A percentile compares a stretch with the other conserved stretches of the same genome.
Evolutionary conservation across 1,140 invertebrate species (phyloP).

Genomic region (Drosophila miranda): DNA sequence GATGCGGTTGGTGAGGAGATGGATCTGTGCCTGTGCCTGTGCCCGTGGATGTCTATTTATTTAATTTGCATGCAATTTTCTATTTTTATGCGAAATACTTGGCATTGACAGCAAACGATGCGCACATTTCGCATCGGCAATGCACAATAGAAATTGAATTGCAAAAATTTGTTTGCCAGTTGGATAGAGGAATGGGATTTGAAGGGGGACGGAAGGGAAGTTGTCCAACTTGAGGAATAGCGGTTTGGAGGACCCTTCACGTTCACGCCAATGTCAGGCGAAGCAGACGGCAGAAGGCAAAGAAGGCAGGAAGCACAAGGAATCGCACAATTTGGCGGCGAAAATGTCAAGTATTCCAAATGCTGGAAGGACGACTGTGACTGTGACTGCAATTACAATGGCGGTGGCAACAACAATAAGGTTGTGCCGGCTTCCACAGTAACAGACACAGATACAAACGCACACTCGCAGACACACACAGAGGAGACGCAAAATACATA

Average conservation of each 20-base stretch:
- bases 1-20: background rate
- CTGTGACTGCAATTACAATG: constrained; percentile 69
- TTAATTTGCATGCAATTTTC: constrained; percentile 81
- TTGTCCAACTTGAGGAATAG: constrained; percentile 31
- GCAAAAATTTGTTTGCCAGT: constrained; percentile 78
- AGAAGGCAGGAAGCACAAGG: constrained; percentile 28
- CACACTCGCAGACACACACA: constrained; percentile 6
- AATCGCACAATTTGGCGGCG: constrained; percentile 78
- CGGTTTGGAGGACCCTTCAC: constrained; percentile 46
- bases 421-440: constrained; percentile 40
- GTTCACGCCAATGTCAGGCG: constrained; percentile 57
- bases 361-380: constrained; percentile 33
- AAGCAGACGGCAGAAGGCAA: background rate
- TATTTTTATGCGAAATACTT: constrained; percentile 76
- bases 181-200: constrained; percentile 43
- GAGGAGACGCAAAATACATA: constrained; percentile 25
- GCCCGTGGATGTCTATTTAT: constrained; percentile 68
- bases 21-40: constrained; percentile 17
- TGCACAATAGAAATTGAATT: constrained; percentile 78
- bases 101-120: constrained; percentile 76
- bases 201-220: too few relatives aligned
- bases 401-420: constrained; percentile 51
- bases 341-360: constrained; percentile 75
- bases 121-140: constrained; percentile 57
- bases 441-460: constrained; percentile 14